Base-by-base conservation (phyloP, 2,888 invertebrate species). In the Chalcosyrphus nemorum region DNA sequence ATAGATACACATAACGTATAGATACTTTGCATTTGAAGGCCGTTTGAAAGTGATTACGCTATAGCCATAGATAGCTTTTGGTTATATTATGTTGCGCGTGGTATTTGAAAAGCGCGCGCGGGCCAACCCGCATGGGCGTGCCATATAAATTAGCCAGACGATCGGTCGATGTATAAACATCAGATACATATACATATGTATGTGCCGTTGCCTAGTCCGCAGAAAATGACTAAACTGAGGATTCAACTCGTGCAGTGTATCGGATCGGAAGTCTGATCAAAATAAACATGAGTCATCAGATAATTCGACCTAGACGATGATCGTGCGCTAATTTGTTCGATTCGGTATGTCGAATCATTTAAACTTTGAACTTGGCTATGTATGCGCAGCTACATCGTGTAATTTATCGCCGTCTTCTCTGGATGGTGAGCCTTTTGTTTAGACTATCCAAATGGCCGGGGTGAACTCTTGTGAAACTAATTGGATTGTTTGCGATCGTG, bases 201-300 rank as follows among this genome's bases (percentile, higher is more conserved):
- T 13, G 15, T 21, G 65, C 21, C 21, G 47, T 13, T 47, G 19
- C 32, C 29, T 13, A 19, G 1, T 29, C 47, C 11, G 29, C 27
- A 45, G 43, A 52, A 38, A 21, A 24, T 13, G 38, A 66, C 21
- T 21, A 4, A 27, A 29, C 24, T 24, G 24, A 24, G 59, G 15
- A 24, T 13, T 9, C 32, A 4, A 38, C 35, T 38, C 35, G 56
- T 2, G 3, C 7, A n/a, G 2, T 32, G 17, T 32, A 7, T 19
- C 11, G 15, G 21, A 56, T 45, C 32, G n/a, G n/a, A n/a, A n/a
- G n/a, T 13, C 24, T 11, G 59, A 38, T 71, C 43, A 27, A 59
- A 71, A 71, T 59, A 71, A 71, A 59, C 27, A 41, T 71, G 41
- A 50, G 50, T 71, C 71, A 59, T 59, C 27, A 50, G 27, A 71